phyloP scores from a whole-genome alignment of 2,113 vertebrate genomes.

The Upupa epops region DNA sequence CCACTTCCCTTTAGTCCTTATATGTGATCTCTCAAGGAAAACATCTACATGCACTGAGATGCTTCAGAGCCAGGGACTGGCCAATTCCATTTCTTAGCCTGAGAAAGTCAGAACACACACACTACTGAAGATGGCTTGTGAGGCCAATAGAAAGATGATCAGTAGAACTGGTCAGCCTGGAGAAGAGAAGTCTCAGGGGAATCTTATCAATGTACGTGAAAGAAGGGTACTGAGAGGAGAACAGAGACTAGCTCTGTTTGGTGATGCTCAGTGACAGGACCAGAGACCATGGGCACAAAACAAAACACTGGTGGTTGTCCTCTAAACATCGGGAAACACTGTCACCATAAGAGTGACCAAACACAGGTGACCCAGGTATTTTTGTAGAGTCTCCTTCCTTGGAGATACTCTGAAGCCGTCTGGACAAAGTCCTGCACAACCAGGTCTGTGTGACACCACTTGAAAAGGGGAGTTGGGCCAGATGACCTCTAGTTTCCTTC shows the following conservation, averaged over 20 bases:
- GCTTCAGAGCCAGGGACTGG: not conserved
- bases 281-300: not conserved
- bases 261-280: not conserved
- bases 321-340: not conserved
- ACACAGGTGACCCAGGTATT: not conserved
- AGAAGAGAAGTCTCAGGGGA: not conserved
- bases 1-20: not conserved
- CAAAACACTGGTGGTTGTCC: not conserved
- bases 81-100: not conserved
- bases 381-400: not conserved
- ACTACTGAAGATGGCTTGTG: not conserved
- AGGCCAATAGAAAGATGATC: not conserved
- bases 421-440: fast-evolving
- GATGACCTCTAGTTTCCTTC: not conserved
- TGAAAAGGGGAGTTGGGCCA: not conserved
- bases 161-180: not conserved
- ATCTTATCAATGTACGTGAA: not conserved
- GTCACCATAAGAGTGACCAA: not conserved
- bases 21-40: not conserved
- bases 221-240: not conserved
- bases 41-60: not conserved
- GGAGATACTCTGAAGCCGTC: not conserved
- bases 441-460: not conserved
- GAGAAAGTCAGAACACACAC: not conserved
- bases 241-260: not conserved